Percentiles rank a stretch among this genome's conserved stretches.
phyloP scores from a whole-genome alignment of 2,888 invertebrate species.

The Scelioninae gen. 2 region DNA sequence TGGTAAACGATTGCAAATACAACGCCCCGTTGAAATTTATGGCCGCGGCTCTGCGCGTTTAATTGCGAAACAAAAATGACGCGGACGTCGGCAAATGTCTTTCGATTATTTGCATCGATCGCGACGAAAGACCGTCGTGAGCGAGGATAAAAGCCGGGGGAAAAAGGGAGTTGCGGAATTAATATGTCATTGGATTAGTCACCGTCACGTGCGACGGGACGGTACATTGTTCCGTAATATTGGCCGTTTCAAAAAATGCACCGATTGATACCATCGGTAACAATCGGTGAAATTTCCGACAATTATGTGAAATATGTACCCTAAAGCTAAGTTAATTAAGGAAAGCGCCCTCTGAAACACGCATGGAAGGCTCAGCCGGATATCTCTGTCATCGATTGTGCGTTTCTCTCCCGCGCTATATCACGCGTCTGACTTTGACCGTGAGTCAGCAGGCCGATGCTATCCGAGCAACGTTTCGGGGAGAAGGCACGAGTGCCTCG shows the following conservation, averaged over 20 bases:
- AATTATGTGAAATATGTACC: slow-evolving; percentile 59
- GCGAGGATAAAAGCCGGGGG: too few species aligned
- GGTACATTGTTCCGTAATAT: slow-evolving; percentile 8
- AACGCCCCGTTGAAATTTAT: slow-evolving; percentile 9
- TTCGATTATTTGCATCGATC: slow-evolving; percentile 21
- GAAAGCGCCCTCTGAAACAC: slow-evolving; percentile 62
- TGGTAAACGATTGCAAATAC: too few species aligned
- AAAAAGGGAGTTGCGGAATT: not conserved
- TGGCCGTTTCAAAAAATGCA: slow-evolving; percentile 27
- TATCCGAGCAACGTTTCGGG: slow-evolving; percentile 38
- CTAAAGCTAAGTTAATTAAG: slow-evolving; percentile 68
- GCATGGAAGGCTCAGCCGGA: slow-evolving; percentile 69
- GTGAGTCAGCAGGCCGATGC: slow-evolving; percentile 67
- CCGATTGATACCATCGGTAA: slow-evolving; percentile 52
- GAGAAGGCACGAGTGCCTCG: slow-evolving; percentile 40
- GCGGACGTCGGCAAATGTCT: slow-evolving; percentile 1
- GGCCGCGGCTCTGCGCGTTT: not conserved
- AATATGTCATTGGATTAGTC: slow-evolving; percentile 41
- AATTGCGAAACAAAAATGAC: slow-evolving; percentile 1
- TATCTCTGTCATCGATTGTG: slow-evolving; percentile 72
- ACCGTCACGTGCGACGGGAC: slow-evolving; percentile 26
- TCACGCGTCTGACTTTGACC: slow-evolving; percentile 68
- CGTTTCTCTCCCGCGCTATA: slow-evolving; percentile 58
- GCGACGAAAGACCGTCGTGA: not conserved
- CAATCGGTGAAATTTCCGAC: slow-evolving; percentile 59